phyloP scores from a whole-genome alignment of 2,797 vertebrate genomes.

The Sebastes ruberrimus region DNA sequence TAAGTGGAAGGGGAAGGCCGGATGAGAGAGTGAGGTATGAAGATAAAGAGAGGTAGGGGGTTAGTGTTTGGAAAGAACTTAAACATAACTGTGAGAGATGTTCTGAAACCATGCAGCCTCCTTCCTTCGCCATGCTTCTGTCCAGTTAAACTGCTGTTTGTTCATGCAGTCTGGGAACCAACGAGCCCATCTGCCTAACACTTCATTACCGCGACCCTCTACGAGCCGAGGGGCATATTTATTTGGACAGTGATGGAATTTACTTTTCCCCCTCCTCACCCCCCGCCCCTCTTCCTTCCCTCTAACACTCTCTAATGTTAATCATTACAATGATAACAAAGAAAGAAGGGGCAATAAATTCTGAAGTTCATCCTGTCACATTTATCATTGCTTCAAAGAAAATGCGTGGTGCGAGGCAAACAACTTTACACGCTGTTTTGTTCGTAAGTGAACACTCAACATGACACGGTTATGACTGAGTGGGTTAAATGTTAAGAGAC shows the following conservation, averaged over 20 bases:
- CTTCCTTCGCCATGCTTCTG: not conserved
- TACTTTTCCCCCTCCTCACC: not conserved
- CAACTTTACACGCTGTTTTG: conserved; percentile 5
- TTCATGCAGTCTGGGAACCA: conserved; percentile 8
- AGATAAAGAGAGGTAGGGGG: not conserved
- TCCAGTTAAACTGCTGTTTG: conserved; percentile 6
- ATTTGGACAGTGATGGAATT: conserved; percentile 50
- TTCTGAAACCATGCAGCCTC: not conserved
- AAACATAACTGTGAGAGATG: conserved; percentile 16
- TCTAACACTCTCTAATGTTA: conserved; percentile 12
- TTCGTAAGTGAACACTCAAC: not conserved
- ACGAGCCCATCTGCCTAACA: not conserved
- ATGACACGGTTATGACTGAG: not conserved
- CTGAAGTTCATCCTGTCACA: not conserved
- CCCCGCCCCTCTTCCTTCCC: not conserved
- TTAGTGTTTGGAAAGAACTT: conserved; percentile 3
- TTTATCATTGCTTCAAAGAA: conserved; percentile 26
- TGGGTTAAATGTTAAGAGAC: not conserved
- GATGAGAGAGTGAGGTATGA: not conserved
- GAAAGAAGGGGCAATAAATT: conserved; percentile 3
- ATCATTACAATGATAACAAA: conserved; percentile 37
- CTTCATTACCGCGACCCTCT: conserved; percentile 31
- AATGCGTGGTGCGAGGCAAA: not conserved
- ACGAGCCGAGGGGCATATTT: conserved; percentile 18
- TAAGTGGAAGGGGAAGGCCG: not conserved